Evolutionary conservation across 2,888 invertebrate genomes (phyloP).

Genomic region (Campopleginae sp.): DNA sequence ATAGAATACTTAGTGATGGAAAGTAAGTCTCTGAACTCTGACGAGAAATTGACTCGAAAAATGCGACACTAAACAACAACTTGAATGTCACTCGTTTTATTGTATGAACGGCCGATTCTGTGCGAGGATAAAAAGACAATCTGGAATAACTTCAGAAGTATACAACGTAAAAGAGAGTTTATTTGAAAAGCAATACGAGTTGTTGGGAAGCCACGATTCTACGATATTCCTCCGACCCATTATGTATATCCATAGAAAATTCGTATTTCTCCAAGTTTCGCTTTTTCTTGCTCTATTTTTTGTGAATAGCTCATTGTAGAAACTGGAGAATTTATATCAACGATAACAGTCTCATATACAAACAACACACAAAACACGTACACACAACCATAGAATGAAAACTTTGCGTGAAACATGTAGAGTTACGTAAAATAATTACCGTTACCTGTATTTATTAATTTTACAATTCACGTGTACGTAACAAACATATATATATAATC

Average conservation of each 20-base stretch:
- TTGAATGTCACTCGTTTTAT: slow-evolving; percentile 32
- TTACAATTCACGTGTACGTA: slow-evolving; percentile 51
- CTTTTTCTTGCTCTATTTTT: slow-evolving; percentile 3
- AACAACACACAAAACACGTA: slow-evolving; percentile 36
- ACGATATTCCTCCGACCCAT: slow-evolving; percentile 45
- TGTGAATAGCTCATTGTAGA: slow-evolving; percentile 40
- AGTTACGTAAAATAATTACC: slow-evolving; percentile 52
- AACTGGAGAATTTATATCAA: slow-evolving; percentile 53
- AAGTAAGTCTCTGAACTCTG: slow-evolving; percentile 57
- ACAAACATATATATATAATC: slow-evolving; percentile 16
- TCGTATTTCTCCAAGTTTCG: slow-evolving; percentile 28
- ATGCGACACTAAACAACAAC: slow-evolving; percentile 19
- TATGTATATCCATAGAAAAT: slow-evolving; percentile 36
- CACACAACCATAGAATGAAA: slow-evolving; percentile 34
- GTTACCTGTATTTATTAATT: slow-evolving; percentile 63
- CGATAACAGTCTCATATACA: slow-evolving; percentile 39
- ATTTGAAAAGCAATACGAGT: slow-evolving; percentile 56
- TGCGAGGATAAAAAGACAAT: slow-evolving; percentile 63
- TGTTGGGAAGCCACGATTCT: slow-evolving; percentile 50
- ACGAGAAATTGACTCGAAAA: slow-evolving; percentile 44
- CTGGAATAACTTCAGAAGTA: slow-evolving; percentile 53
- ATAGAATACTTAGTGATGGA: slow-evolving; percentile 52
- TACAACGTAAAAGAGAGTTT: slow-evolving; percentile 42
- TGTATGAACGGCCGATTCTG: slow-evolving; percentile 48
- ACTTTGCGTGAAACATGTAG: slow-evolving; percentile 45